Base-by-base conservation (phyloP, 2,797 vertebrate species). In the Naso thynnoides region DNA sequence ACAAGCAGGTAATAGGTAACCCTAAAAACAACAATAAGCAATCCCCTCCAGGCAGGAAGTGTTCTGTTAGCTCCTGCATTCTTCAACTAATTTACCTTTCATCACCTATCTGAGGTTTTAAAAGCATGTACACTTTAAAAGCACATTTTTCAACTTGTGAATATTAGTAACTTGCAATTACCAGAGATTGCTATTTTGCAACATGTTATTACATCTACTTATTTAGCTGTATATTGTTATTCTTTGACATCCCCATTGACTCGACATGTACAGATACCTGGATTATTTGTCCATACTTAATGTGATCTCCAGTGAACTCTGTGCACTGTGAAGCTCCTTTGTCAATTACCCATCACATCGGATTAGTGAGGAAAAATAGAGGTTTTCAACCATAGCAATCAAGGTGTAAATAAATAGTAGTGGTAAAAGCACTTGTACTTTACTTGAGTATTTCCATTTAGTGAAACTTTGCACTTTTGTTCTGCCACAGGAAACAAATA, bases 21-120 rank as follows among this genome's bases (percentile, higher is more conserved):
- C 36, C 44, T 81, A 75, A 78, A 79, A 73, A 76, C 58, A 86
- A 79, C 62, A 76, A 79, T 66, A 59, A 59, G 33, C 27, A 78
- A 73, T 42, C 56, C 23, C 21, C 18, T 48, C 31, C 10, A 52
- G 42, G 36, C 59, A 77, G 71, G 52, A 68, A 36, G 63, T 57
- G 33, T 36, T n/a, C 9, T 36, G 44, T 52, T 70, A 27, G 55
- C 23, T 26, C 8, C 33, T 76, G 58, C 58, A 73, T 67, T 79
- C 60, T 75, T 71, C 21, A 27, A 3, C 41, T 52, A 41, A 21
- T 44, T 59, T 44, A 54, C 8, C 9, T 5, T 60, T 59, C 21
- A 60, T 33, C 15, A 16, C 39, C 27, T 47, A 8, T 33, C 2
- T 9, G 16, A 61, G 19, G 24, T 42, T 42, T 33, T 23, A 45